Evolutionary conservation across 2,113 vertebrate genomes (phyloP).

Genomic region (Sapajus apella): DNA sequence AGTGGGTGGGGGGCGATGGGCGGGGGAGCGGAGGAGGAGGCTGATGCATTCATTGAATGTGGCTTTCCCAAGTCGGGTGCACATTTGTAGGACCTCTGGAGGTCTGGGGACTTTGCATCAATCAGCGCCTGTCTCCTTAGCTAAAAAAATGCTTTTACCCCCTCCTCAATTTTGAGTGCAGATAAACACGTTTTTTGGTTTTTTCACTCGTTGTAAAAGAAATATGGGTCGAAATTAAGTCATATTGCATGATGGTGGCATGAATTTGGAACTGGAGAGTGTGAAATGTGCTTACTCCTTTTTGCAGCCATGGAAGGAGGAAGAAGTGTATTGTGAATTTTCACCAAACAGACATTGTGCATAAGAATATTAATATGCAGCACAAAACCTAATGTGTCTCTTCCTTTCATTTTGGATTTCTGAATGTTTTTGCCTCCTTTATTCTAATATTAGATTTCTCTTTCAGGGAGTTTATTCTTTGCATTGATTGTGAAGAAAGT

Average conservation of each 20-base stretch:
- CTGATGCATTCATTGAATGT: constrained; percentile 48
- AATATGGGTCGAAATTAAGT: constrained; percentile 49
- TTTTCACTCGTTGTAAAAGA: not conserved
- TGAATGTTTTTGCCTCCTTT: constrained; percentile 50
- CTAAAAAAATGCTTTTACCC: not conserved
- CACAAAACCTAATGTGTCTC: constrained; percentile 63
- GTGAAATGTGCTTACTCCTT: constrained; percentile 68
- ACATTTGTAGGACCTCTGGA: not conserved
- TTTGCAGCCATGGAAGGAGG: constrained; percentile 64
- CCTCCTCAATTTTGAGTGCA: not conserved
- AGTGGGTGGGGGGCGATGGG: not conserved
- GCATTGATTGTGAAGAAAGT: constrained; percentile 46
- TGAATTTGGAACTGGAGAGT: constrained; percentile 18
- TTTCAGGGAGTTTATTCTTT: constrained; percentile 44
- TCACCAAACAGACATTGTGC: constrained; percentile 55
- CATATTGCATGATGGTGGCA: not conserved
- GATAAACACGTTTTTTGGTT: constrained; percentile 47
- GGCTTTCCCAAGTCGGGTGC: constrained; percentile 32
- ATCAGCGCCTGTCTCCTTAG: not conserved
- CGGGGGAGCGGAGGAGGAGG: not conserved
- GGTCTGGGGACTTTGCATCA: not conserved
- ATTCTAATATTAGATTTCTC: constrained; percentile 25
- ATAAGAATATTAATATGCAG: constrained; percentile 64
- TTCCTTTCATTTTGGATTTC: constrained; percentile 59
- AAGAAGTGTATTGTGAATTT: constrained; percentile 69